Conservation (phyloP, 2,797 vertebrate species). For the Siniperca scherzeri region DNA sequence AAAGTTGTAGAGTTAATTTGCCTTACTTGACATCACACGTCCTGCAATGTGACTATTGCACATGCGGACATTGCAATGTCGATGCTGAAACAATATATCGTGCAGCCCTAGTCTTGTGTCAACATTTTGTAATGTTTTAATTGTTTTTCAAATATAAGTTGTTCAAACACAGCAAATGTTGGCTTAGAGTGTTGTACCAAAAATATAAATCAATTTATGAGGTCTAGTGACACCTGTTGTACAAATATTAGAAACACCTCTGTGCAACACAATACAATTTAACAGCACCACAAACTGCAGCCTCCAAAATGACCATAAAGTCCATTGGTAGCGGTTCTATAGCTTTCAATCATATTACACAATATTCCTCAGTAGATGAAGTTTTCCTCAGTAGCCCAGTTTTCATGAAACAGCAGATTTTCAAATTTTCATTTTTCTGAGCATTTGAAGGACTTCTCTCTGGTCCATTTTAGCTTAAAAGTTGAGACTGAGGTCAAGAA, state of each 20-base stretch:
- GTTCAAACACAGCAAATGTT: background rate
- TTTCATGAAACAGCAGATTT: background rate
- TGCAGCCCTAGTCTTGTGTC: background rate
- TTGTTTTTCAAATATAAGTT: background rate
- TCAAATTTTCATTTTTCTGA: slow-evolving; percentile 6
- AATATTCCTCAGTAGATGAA: background rate
- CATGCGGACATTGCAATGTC: background rate
- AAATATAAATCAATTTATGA: background rate
- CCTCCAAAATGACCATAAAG: background rate
- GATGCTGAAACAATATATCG: no score
- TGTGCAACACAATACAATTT: background rate
- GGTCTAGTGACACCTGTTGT: background rate
- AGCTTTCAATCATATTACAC: background rate
- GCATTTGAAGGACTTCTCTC: background rate
- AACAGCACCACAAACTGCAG: slow-evolving; percentile 1
- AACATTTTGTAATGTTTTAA: background rate
- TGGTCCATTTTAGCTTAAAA: slow-evolving; percentile 30
- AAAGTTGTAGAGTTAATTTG: no score
- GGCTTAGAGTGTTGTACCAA: background rate
- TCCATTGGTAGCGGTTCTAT: background rate
- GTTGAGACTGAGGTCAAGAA: slow-evolving; percentile 26
- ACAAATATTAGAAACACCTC: background rate
- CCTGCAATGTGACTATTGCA: no score
- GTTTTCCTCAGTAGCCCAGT: background rate
- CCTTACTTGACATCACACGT: no score